These are phyloP conservation scores for Ametastegia equiseti DNA, from an alignment of 2,888 invertebrate genomes.

Conservation along the genomic window DNA sequence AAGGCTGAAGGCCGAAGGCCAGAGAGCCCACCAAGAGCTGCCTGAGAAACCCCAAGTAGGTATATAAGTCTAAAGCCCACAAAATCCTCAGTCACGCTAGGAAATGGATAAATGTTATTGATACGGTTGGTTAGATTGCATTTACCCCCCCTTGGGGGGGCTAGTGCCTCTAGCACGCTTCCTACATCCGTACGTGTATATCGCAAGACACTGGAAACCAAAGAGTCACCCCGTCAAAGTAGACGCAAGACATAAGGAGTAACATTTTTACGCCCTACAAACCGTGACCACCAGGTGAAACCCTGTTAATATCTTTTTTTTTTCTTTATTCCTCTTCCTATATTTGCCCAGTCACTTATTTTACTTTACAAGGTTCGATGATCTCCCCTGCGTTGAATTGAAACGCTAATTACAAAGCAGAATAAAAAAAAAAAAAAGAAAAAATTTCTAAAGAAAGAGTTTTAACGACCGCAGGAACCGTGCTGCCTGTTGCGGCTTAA, in stretches of 20 bases:
- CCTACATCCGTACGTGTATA: background rate
- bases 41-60: background rate
- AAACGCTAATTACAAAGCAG: background rate
- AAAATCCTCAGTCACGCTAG: conserved; percentile 63
- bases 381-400: background rate
- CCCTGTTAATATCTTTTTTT: conserved; percentile 3
- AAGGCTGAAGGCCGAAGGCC: background rate
- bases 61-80: background rate
- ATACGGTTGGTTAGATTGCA: conserved; percentile 53
- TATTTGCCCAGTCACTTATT: background rate
- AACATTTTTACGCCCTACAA: background rate
- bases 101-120: conserved; percentile 60
- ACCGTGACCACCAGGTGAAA: conserved; percentile 44
- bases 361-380: conserved; percentile 38
- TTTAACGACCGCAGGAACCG: too few species aligned
- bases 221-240: background rate
- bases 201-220: conserved; percentile 20
- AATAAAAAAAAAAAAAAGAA: too few species aligned
- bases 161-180: background rate
- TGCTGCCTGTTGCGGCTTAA: too few species aligned
- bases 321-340: background rate
- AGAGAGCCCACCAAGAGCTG: too few species aligned
- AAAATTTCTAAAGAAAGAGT: too few species aligned
- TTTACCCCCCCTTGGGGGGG: conserved; percentile 12
- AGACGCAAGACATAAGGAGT: background rate